A percentile compares a stretch with the other conserved stretches of the same genome.
Evolutionary conservation across 2,113 vertebrate genomes (phyloP).

Genomic region (Orycteropus afer): DNA sequence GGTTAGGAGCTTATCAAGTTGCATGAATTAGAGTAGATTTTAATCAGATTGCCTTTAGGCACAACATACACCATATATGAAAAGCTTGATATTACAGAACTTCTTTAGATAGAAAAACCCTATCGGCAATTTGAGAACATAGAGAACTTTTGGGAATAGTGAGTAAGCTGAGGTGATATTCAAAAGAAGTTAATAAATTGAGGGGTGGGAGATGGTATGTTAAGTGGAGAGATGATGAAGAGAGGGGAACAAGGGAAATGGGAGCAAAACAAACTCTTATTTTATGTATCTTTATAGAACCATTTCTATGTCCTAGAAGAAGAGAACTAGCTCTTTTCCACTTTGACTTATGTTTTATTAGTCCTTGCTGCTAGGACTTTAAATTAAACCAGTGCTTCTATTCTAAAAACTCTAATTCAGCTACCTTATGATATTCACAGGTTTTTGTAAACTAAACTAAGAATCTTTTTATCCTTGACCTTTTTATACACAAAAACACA

Average conservation of each 20-base stretch:
- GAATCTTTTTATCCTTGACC: not conserved
- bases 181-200: constrained; percentile 13
- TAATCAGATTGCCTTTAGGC: not conserved
- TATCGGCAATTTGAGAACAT: not conserved
- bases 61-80: not conserved
- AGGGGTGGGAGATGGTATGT: not conserved
- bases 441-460: constrained; percentile 25
- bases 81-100: not conserved
- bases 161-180: not conserved
- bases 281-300: not conserved
- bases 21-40: not conserved
- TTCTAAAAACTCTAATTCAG: not conserved
- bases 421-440: not conserved
- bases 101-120: not conserved
- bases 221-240: not conserved
- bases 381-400: not conserved
- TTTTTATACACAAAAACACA: not conserved
- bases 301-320: not conserved
- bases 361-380: not conserved
- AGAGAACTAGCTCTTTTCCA: not conserved
- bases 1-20: not conserved
- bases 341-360: not conserved
- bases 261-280: not conserved
- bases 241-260: not conserved
- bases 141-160: not conserved